These are phyloP conservation scores for Aspidiotus destructor DNA, from an alignment of 2,888 invertebrate species.

Conservation along the genomic window DNA sequence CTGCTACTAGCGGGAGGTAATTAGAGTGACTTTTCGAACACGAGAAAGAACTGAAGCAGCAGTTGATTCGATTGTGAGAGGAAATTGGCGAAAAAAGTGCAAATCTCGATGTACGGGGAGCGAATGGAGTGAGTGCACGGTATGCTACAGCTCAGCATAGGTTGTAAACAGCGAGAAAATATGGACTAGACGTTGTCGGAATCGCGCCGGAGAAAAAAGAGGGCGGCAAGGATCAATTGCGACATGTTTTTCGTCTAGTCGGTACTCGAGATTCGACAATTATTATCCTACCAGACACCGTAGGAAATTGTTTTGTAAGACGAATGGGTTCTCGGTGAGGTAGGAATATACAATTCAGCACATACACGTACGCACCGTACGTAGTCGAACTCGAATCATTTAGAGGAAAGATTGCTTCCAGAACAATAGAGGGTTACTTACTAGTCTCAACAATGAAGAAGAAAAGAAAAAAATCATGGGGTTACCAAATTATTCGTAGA, in stretches of 20 bases:
- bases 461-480: not conserved
- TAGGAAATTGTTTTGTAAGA: conserved; percentile 29
- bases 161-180: not conserved
- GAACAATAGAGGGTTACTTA: conserved; percentile 11
- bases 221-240: conserved; percentile 10
- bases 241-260: conserved; percentile 19
- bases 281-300: conserved; percentile 23
- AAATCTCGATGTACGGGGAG: not conserved
- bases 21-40: not conserved
- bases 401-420: conserved; percentile 7
- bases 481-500: not conserved
- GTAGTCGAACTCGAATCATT: conserved; percentile 10
- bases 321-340: conserved; percentile 7
- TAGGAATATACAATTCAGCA: conserved; percentile 1
- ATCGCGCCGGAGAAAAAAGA: not conserved
- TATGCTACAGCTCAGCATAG: not conserved
- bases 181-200: not conserved
- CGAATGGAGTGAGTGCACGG: too few species aligned
- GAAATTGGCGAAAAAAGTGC: not conserved
- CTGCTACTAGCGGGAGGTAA: not conserved
- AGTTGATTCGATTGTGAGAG: not conserved
- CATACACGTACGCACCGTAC: conserved; percentile 6
- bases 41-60: not conserved
- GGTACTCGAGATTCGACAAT: conserved; percentile 17
- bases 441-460: not conserved